phyloP scores from a whole-genome alignment of 1,140 invertebrate genomes.

The Drosophila quadrilineata region DNA sequence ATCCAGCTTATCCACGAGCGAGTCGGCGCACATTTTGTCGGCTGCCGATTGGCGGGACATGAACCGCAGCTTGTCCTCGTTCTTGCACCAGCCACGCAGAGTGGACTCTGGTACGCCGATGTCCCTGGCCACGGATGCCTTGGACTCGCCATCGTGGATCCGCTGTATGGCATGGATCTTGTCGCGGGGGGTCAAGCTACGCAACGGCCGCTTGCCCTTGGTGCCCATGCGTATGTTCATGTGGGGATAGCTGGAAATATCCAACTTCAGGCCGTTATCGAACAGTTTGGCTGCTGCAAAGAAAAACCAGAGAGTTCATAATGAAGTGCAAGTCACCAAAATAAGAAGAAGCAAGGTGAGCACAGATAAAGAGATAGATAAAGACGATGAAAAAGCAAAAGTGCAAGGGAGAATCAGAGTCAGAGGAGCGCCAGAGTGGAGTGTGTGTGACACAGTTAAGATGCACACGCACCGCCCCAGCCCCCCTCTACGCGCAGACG shows the following conservation, averaged over 20 bases:
- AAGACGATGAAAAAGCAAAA: neutral
- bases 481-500: slow-evolving; percentile 4
- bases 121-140: slow-evolving; percentile 90
- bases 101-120: slow-evolving; percentile 92
- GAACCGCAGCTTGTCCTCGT: slow-evolving; percentile 88
- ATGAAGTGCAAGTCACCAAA: slow-evolving; percentile 5
- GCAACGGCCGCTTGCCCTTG: slow-evolving; percentile 87
- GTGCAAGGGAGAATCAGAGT: slow-evolving; percentile 20
- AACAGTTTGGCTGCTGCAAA: slow-evolving; percentile 77
- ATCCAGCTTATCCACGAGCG: slow-evolving; percentile 68
- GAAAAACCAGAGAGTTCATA: slow-evolving; percentile 24
- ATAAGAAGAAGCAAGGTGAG: slow-evolving; percentile 25
- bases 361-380: neutral
- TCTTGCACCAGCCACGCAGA: slow-evolving; percentile 91
- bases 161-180: slow-evolving; percentile 90
- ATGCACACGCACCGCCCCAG: slow-evolving; percentile 29
- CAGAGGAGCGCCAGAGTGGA: neutral
- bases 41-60: slow-evolving; percentile 86
- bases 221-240: slow-evolving; percentile 81
- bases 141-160: slow-evolving; percentile 90
- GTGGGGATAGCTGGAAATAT: slow-evolving; percentile 80
- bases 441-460: slow-evolving; percentile 41
- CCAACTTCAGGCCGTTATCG: slow-evolving; percentile 80
- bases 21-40: slow-evolving; percentile 81
- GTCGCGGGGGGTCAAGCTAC: slow-evolving; percentile 87